Conservation (phyloP, 2,888 invertebrate genomes). For the Tethea ocularis region DNA sequence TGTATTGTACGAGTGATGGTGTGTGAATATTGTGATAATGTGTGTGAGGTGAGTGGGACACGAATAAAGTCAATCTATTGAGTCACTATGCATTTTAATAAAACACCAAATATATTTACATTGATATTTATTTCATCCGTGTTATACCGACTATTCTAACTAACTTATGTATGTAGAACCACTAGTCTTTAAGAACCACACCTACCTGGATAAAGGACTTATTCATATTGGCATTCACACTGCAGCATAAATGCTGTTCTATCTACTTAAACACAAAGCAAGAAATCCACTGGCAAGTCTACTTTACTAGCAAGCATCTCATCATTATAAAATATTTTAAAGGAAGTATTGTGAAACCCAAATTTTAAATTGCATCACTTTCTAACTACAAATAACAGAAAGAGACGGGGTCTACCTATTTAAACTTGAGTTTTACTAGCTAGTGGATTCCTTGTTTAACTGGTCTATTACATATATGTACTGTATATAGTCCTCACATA, state of each 20-base stretch:
- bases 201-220: neutral
- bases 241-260: neutral
- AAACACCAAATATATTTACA: neutral
- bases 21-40: neutral
- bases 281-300: neutral
- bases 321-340: no score
- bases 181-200: neutral
- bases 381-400: no score
- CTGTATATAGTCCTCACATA: neutral
- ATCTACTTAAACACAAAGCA: neutral
- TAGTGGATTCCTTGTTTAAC: neutral
- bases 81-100: neutral
- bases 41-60: neutral
- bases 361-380: no score
- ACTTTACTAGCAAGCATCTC: no score
- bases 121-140: neutral
- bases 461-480: neutral
- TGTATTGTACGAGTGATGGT: neutral
- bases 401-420: no score
- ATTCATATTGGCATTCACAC: neutral
- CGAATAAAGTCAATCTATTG: neutral
- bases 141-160: neutral
- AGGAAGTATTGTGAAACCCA: no score
- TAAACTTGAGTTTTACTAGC: no score
- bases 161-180: neutral